Base-by-base conservation (phyloP, 2,888 invertebrate genomes). In the Drosophila subquinaria region DNA sequence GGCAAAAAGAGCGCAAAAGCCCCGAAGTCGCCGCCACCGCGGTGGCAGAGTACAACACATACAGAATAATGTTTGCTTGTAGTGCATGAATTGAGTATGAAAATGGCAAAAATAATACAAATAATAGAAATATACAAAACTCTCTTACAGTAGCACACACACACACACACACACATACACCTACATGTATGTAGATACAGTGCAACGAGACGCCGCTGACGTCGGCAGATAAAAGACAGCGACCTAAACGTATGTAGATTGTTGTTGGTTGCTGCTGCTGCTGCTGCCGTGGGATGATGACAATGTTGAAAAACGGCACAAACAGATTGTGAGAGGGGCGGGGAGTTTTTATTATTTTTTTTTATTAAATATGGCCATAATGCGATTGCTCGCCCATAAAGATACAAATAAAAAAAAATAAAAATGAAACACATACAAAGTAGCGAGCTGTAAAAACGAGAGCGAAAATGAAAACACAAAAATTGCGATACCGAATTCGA, bases 401-500 rank as follows among this genome's bases (percentile, higher is more conserved):
- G 35, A 35, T 35, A 43, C 42, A 60, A n/a, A 53, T n/a, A 15
- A 20, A 20, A 20, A 20, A 17, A 38, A 11, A 47, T 15, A 59
- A 30, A 59, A 11, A 52, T 15, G 15, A 11, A 52, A 56, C 8
- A 33, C 60, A 47, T 5, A 65, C 61, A 64, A 71, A 81, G 65
- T 56, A 75, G 68, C 75, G 75, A 81, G 70, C 69, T 62, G 60
- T 86, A 74, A 68, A 88, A 86, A 82, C 79, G 88, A 89, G 86
- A 86, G 89, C 89, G 86, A 89, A 86, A 89, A 84, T 76, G 67
- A 73, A 89, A 89, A 89, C 64, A 65, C 52, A 76, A 48, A 70
- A 81, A 84, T 69, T 51, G 81, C 70, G 68, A 79, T 79, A 75
- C 71, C 62, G 17, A 64, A 72, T 51, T 55, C 71, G 64, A 70